Percentiles rank a stretch among this genome's conserved stretches.
Evolutionary conservation across 2,888 invertebrate genomes (phyloP).

Genomic region (Chesias legatella): DNA sequence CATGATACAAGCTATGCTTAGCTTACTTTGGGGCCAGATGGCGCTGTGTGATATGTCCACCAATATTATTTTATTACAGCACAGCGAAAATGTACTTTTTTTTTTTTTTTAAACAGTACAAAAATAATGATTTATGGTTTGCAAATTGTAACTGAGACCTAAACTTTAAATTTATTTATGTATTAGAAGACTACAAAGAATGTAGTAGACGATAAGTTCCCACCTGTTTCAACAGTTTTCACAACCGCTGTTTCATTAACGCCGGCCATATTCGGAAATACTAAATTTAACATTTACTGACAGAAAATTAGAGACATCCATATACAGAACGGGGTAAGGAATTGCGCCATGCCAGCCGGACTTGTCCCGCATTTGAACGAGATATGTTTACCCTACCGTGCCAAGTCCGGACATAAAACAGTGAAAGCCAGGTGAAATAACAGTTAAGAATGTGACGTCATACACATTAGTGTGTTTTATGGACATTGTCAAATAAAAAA

Average conservation of each 20-base stretch:
- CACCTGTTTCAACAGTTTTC: slow-evolving; percentile 1
- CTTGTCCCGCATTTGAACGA: slow-evolving; percentile 28
- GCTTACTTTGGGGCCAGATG: no score
- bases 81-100: no score
- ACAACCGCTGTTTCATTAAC: slow-evolving; percentile 12
- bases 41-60: no score
- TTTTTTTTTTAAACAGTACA: no score
- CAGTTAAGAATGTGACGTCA: slow-evolving; percentile 28
- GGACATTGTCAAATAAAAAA: no score
- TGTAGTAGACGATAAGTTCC: slow-evolving; percentile 2
- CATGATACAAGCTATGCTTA: no score
- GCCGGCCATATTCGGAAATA: slow-evolving; percentile 25
- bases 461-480: no score
- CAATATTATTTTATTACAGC: no score
- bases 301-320: slow-evolving; percentile 31
- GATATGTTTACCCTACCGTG: slow-evolving; percentile 18
- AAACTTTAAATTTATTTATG: no score
- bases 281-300: slow-evolving; percentile 21
- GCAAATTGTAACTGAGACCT: no score
- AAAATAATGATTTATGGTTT: no score
- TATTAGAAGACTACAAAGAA: no score
- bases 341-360: slow-evolving; percentile 17
- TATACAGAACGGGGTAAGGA: slow-evolving; percentile 24
- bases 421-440: slow-evolving; percentile 28
- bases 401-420: slow-evolving; percentile 25